Conservation (phyloP, 2,797 vertebrate genomes). For the Onychomys arenicola region DNA sequence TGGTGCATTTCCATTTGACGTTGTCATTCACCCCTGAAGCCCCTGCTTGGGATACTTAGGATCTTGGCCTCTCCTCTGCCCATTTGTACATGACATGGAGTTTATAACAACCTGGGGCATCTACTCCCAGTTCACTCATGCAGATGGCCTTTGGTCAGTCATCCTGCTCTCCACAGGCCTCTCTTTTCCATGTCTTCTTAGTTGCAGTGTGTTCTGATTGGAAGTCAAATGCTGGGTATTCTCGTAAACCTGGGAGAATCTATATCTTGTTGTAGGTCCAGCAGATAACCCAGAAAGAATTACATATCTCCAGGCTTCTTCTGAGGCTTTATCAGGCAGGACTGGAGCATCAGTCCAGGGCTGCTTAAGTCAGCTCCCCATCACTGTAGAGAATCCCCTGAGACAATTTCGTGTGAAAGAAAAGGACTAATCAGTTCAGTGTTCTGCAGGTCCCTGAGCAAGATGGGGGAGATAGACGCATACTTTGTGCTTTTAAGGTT, state of each 20-base stretch:
- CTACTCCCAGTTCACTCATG: neutral
- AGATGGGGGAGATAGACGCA: neutral
- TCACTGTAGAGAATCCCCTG: neutral
- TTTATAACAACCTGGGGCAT: neutral
- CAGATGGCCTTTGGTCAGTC: neutral
- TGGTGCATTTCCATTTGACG: accelerated
- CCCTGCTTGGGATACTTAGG: neutral
- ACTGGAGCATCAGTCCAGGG: neutral
- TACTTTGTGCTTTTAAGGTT: neutral
- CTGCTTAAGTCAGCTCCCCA: neutral
- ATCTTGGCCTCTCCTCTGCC: neutral
- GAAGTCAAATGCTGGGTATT: neutral
- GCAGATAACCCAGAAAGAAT: neutral
- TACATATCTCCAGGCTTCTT: neutral
- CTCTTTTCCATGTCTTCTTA: neutral
- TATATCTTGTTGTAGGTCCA: accelerated
- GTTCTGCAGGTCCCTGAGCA: too few species aligned
- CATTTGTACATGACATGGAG: too few species aligned
- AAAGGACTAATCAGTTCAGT: too few species aligned
- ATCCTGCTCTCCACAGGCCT: neutral
- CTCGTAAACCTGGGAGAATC: too few species aligned
- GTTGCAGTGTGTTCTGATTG: neutral
- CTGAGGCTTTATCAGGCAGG: neutral
- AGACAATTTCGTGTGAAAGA: neutral
- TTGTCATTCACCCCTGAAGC: neutral